A percentile compares a stretch with the other conserved stretches of the same genome.
These are phyloP conservation scores for Automeris io DNA, from an alignment of 2,888 invertebrate species.

Conservation along the genomic window DNA sequence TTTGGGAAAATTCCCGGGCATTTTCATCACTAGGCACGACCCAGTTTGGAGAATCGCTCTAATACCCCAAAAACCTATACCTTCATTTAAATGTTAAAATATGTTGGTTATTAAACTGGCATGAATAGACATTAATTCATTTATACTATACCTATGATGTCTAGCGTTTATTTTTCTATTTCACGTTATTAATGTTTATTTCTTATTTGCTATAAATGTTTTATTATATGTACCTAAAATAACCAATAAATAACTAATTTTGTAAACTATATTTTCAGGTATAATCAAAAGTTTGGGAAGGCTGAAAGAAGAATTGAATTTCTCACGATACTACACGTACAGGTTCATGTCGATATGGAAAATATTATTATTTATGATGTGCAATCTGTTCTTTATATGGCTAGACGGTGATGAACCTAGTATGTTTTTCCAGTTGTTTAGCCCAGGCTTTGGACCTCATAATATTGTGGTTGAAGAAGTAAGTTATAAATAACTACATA, in stretches of 20 bases:
- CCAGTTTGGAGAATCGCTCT: too few relatives aligned
- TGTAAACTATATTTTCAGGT: constrained; percentile 54
- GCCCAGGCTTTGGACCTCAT: constrained; percentile 85
- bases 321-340: constrained; percentile 92
- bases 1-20: too few relatives aligned
- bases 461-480: constrained; percentile 87
- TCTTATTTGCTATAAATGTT: too few relatives aligned
- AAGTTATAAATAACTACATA: constrained; percentile 9
- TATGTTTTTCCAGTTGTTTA: constrained; percentile 86
- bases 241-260: not conserved
- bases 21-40: too few relatives aligned
- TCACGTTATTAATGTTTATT: too few relatives aligned
- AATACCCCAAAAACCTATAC: too few relatives aligned
- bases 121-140: too few relatives aligned
- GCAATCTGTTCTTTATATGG: constrained; percentile 84
- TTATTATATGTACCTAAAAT: not conserved
- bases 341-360: constrained; percentile 96
- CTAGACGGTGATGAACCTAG: constrained; percentile 85
- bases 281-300: constrained; percentile 85
- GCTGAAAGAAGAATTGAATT: constrained; percentile 86
- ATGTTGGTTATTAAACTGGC: too few relatives aligned
- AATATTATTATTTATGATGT: constrained; percentile 85
- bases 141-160: too few relatives aligned
- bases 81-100: too few relatives aligned
- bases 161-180: too few relatives aligned